Conservation (phyloP, 2,113 vertebrate species). For the Dendropsophus ebraccatus region DNA sequence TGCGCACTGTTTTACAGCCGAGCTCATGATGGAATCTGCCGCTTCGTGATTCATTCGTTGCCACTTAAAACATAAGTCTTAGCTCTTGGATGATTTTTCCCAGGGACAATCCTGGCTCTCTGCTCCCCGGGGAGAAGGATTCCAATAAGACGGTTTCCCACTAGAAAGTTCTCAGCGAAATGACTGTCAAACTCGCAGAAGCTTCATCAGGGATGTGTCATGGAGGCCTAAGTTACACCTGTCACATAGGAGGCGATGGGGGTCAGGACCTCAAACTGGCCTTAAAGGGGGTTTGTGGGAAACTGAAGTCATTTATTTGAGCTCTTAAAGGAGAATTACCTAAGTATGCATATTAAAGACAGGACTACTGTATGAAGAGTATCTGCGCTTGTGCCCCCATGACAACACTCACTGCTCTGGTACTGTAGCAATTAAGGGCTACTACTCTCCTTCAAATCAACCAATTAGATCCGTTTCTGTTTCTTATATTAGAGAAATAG, state of each 20-base stretch:
- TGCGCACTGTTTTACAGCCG: not conserved
- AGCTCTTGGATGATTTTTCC: slow-evolving; percentile 2
- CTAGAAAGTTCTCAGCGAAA: not conserved
- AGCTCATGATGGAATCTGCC: not conserved
- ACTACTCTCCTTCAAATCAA: no score
- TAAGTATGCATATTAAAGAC: no score
- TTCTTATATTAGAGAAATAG: no score
- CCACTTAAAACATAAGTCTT: not conserved
- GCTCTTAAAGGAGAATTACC: no score
- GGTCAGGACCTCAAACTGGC: no score
- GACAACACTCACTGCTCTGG: no score
- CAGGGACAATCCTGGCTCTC: not conserved
- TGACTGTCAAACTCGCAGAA: not conserved
- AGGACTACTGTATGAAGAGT: no score
- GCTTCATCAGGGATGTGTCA: not conserved
- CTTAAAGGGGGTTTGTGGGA: not conserved
- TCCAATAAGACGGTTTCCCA: slow-evolving; percentile 13
- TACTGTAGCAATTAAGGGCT: no score
- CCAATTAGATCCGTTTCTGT: no score
- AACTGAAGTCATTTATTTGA: no score
- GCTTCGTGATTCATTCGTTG: not conserved
- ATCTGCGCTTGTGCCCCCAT: no score
- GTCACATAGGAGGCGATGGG: not conserved
- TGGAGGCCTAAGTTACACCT: not conserved
- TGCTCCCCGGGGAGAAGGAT: slow-evolving; percentile 1